Conservation (phyloP, 2,113 vertebrate genomes). For the Onychorhynchus coronatus region DNA sequence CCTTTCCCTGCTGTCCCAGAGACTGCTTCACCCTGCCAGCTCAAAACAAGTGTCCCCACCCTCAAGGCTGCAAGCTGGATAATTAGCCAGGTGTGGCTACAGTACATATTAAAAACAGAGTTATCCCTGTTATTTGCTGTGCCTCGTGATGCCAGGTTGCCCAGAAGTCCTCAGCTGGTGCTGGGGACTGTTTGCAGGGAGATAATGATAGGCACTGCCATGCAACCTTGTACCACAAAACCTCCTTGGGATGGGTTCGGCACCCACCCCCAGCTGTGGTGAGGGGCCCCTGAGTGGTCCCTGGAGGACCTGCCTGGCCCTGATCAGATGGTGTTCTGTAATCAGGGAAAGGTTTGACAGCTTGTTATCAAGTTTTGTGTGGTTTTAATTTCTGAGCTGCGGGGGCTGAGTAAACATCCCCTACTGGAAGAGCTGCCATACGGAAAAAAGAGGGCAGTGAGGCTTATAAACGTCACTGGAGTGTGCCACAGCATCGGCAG, state of each 20-base stretch:
- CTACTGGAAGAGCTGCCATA: not conserved
- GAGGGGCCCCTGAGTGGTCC: not conserved
- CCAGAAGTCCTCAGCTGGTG: not conserved
- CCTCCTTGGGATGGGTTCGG: not conserved
- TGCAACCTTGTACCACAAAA: not conserved
- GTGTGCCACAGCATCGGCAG: not conserved
- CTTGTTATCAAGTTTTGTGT: rapidly evolving
- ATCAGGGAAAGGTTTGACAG: not conserved
- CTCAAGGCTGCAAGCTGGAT: not conserved
- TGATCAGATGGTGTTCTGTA: not conserved
- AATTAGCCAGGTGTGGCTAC: not conserved
- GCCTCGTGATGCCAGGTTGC: not conserved
- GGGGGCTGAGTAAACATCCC: not conserved
- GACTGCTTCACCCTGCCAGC: not conserved
- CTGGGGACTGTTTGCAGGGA: not conserved
- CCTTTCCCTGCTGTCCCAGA: not conserved
- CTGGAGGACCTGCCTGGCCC: not conserved
- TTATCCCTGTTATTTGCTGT: not conserved
- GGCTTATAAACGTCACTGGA: not conserved
- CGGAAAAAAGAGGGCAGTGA: not conserved
- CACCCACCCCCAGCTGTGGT: not conserved
- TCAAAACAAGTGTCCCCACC: not conserved
- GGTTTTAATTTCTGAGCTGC: not conserved
- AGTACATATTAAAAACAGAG: not conserved
- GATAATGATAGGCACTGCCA: not conserved